Evolutionary conservation across 2,797 vertebrate genomes (phyloP).

Genomic region (Melanotaenia parkinsoni): DNA sequence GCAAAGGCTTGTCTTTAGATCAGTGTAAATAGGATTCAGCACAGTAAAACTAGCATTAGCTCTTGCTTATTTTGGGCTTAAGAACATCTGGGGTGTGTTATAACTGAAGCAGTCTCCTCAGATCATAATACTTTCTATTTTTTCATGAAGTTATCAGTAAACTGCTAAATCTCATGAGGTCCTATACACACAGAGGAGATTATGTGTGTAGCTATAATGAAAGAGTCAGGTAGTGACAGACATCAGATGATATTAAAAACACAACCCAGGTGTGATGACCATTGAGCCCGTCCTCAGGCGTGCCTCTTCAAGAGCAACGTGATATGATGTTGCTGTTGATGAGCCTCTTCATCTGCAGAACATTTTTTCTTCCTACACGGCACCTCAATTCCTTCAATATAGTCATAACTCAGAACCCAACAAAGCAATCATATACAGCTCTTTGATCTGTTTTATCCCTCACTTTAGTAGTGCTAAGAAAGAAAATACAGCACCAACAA

Average conservation of each 20-base stretch:
- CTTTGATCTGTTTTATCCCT: constrained; percentile 80
- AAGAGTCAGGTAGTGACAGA: constrained; percentile 50
- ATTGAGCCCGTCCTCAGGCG: constrained; percentile 53
- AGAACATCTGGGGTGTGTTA: constrained; percentile 69
- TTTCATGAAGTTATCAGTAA: constrained; percentile 43
- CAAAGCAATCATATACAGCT: constrained; percentile 46
- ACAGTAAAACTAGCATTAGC: constrained; percentile 52
- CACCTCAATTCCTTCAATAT: constrained; percentile 16
- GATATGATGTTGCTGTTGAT: constrained; percentile 35
- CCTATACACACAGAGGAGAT: constrained; percentile 9
- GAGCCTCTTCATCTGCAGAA: constrained; percentile 25
- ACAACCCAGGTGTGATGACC: constrained; percentile 59
- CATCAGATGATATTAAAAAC: constrained; percentile 24
- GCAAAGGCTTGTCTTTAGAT: constrained; percentile 45
- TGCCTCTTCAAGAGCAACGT: constrained; percentile 48
- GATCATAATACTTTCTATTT: constrained; percentile 32
- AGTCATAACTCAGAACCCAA: constrained; percentile 58
- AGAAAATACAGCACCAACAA: constrained; percentile 72
- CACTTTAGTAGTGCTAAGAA: constrained; percentile 64
- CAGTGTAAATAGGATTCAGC: constrained; percentile 47
- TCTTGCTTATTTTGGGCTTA: constrained; percentile 68
- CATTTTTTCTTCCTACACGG: constrained; percentile 28
- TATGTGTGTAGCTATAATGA: constrained; percentile 22
- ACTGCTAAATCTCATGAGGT: constrained; percentile 30
- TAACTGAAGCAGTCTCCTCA: constrained; percentile 45